phyloP scores from a whole-genome alignment of 2,797 vertebrate species.

The Leucoraja ocellata region DNA sequence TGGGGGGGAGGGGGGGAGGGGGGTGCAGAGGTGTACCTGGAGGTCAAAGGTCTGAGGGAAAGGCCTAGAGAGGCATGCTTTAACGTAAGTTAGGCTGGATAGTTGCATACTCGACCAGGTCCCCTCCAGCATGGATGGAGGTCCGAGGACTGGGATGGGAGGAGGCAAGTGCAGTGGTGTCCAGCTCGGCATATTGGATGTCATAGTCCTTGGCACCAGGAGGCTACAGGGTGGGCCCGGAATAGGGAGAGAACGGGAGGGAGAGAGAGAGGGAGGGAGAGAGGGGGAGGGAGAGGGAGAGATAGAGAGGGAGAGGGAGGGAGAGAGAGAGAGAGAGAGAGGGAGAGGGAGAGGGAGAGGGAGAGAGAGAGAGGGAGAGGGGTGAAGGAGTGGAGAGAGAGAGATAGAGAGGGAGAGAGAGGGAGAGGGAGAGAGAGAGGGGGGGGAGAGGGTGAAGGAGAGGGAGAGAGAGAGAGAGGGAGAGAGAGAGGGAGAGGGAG shows the following conservation, averaged over 20 bases:
- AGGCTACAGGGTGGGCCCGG: conserved; percentile 69
- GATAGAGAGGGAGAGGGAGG: conserved; percentile 40
- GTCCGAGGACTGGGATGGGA: conserved; percentile 65
- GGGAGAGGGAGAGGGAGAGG: too few relatives aligned
- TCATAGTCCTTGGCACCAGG: conserved; percentile 78
- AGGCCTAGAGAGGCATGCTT: conserved; percentile 74
- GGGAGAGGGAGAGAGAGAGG: conserved; percentile 44
- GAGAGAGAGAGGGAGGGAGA: conserved; percentile 45
- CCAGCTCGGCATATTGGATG: conserved; percentile 88
- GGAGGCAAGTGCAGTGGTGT: conserved; percentile 81
- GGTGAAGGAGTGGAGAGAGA: too few relatives aligned
- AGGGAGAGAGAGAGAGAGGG: conserved; percentile 52
- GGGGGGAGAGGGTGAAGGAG: conserved; percentile 42
- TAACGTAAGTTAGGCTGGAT: conserved; percentile 88
- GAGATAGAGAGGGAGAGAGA: conserved; percentile 54
- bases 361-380: conserved; percentile 41
- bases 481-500: conserved; percentile 42
- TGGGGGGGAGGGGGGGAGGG: conserved; percentile 39
- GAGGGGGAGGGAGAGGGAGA: conserved; percentile 35
- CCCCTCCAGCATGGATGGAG: conserved; percentile 73
- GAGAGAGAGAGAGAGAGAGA: background rate
- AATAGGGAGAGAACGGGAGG: conserved; percentile 61
- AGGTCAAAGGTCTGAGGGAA: conserved; percentile 73
- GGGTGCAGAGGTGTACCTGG: conserved; percentile 72
- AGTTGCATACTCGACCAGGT: conserved; percentile 84